A percentile compares a stretch with the other conserved stretches of the same genome.
phyloP scores from a whole-genome alignment of 2,113 vertebrate species.

The Cromileptes altivelis region DNA sequence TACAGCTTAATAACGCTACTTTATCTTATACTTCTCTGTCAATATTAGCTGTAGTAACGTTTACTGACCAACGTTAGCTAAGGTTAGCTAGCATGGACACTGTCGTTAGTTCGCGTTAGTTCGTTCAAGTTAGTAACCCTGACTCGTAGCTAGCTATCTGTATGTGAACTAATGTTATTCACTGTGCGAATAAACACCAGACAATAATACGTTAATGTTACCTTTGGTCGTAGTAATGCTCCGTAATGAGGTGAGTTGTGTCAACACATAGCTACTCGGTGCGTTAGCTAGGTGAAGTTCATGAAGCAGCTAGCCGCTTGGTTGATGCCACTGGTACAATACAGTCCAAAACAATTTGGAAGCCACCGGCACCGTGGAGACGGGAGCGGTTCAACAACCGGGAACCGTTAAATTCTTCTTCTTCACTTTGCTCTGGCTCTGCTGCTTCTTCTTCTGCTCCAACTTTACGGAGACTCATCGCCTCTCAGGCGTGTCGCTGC shows the following conservation, averaged over 20 bases:
- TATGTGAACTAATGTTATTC: not conserved
- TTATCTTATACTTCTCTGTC: not conserved
- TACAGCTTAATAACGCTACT: not conserved
- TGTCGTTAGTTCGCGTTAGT: not conserved
- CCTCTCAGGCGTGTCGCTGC: not conserved
- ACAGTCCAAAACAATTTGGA: slow-evolving; percentile 3
- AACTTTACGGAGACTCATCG: not conserved
- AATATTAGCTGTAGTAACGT: not conserved
- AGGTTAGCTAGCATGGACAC: slow-evolving; percentile 36
- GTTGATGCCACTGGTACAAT: no score
- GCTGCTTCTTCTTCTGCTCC: slow-evolving; percentile 42
- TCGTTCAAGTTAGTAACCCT: not conserved
- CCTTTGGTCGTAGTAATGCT: slow-evolving; percentile 42
- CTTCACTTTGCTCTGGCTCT: slow-evolving; percentile 4
- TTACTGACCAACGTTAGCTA: slow-evolving; percentile 44
- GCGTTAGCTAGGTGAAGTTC: not conserved
- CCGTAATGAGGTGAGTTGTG: slow-evolving; percentile 16
- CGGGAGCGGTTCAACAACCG: slow-evolving; percentile 81
- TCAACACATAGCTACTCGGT: slow-evolving; percentile 40
- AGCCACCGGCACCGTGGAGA: slow-evolving; percentile 47
- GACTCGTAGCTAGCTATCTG: not conserved
- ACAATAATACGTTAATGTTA: slow-evolving; percentile 53
- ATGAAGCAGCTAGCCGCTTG: not conserved
- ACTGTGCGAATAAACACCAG: not conserved
- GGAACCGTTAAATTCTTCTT: slow-evolving; percentile 85